Percentiles rank a stretch among this genome's conserved stretches.
phyloP scores from a whole-genome alignment of 2,888 invertebrate genomes.

The Cataglyphis albicans region DNA sequence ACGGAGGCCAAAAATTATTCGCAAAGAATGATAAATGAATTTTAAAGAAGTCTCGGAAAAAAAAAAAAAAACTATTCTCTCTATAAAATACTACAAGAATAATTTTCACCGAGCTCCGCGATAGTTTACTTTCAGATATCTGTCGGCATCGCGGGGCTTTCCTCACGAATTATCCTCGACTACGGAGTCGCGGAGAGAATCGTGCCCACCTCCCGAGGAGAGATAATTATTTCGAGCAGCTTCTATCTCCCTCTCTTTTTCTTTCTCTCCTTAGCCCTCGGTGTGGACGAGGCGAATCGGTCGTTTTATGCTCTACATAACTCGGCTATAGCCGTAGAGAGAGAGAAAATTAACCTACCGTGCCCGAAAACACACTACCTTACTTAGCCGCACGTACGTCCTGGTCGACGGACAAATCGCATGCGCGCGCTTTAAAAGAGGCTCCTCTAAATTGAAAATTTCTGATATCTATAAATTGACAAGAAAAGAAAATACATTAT shows the following conservation, averaged over 20 bases:
- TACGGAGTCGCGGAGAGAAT: slow-evolving; percentile 50
- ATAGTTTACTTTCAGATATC: slow-evolving; percentile 20
- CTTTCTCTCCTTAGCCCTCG: slow-evolving; percentile 51
- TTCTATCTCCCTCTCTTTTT: slow-evolving; percentile 51
- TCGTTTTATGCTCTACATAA: slow-evolving; percentile 85
- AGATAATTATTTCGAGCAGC: slow-evolving; percentile 80
- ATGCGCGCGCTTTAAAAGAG: slow-evolving; percentile 26
- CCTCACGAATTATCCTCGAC: slow-evolving; percentile 42
- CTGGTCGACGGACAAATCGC: slow-evolving; percentile 56
- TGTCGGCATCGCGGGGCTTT: slow-evolving; percentile 8
- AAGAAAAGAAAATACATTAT: neutral
- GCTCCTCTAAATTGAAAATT: neutral
- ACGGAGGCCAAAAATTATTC: neutral
- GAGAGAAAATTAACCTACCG: slow-evolving; percentile 81
- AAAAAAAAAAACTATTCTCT: neutral
- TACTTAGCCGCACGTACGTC: slow-evolving; percentile 75
- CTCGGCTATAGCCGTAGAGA: slow-evolving; percentile 67
- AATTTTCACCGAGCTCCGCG: slow-evolving; percentile 53
- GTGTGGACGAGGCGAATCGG: slow-evolving; percentile 67
- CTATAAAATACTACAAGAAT: neutral
- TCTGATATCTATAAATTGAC: neutral
- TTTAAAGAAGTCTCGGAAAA: neutral
- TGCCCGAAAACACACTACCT: slow-evolving; percentile 83
- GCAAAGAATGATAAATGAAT: slow-evolving; percentile 14
- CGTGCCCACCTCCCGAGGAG: slow-evolving; percentile 57